phyloP scores from a whole-genome alignment of 2,888 invertebrate species.

The Petrolisthes cinctipes region DNA sequence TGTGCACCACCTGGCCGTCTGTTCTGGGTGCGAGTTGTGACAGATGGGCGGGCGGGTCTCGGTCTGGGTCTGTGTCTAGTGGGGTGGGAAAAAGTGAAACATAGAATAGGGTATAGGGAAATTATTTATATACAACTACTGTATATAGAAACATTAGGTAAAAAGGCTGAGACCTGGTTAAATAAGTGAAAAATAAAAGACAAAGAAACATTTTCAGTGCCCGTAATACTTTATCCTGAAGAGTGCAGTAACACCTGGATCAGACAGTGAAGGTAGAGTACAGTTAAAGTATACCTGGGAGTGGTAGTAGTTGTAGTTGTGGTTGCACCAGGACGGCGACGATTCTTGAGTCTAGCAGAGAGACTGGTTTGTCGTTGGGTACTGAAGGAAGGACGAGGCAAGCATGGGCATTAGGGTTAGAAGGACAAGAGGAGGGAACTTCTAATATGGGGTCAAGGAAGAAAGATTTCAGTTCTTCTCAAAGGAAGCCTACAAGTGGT shows the following conservation, averaged over 20 bases:
- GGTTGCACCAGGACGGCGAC: conserved; percentile 14
- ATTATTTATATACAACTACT: too few relatives aligned
- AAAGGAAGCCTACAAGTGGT: too few relatives aligned
- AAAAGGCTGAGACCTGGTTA: too few relatives aligned
- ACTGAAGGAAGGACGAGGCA: neutral
- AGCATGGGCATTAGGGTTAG: neutral
- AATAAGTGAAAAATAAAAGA: too few relatives aligned
- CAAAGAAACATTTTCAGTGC: too few relatives aligned
- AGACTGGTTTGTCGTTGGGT: conserved; percentile 22
- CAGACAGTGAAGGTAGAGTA: too few relatives aligned
- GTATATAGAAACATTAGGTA: too few relatives aligned
- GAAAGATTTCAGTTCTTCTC: neutral
- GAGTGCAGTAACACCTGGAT: too few relatives aligned
- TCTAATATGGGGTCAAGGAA: neutral
- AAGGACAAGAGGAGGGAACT: neutral
- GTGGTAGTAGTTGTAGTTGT: conserved; percentile 29
- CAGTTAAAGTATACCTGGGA: neutral
- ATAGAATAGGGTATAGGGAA: too few relatives aligned
- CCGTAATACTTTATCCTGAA: too few relatives aligned
- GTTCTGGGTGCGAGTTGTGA: neutral
- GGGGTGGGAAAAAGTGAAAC: neutral
- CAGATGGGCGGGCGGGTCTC: neutral
- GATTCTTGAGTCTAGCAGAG: conserved; percentile 36
- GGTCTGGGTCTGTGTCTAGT: neutral
- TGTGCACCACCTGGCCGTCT: neutral